Evolutionary conservation across 2,113 vertebrate species (phyloP), one percentile per base, ranked within the genome.

Genomic region (Willisornis vidua): DNA sequence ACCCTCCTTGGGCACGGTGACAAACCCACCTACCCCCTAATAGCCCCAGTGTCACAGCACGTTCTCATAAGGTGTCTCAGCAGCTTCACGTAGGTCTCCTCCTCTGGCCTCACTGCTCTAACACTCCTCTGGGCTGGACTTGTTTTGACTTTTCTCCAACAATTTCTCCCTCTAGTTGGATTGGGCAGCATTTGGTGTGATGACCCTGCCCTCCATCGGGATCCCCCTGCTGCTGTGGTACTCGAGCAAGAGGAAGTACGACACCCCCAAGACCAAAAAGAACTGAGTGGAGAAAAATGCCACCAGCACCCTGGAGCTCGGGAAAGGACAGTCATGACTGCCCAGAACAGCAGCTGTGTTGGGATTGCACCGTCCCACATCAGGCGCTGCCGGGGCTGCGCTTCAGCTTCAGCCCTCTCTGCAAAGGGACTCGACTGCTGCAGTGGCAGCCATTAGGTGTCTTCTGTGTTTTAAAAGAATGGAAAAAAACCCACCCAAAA

Each of bases 171-270:
- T 74, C 46, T 57, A 99, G 99, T 97, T 99, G 98, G 99, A 99
- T 96, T 99, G 99, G 99, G 99, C 99, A 2, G 99, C 99, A 2
- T 99, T 99, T 2, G 99, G 99, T 0, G 99, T 99, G 89, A 99
- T 99, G 99, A 99, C 99, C 3, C 97, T 99, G 17, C 99, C 99
- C 8, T 99, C 99, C 95, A 99, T 99, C 1, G 99, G 99, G 39
- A 99, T 99, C 96, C 99, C 99, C 0, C 98, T 99, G 94, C 98
- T 99, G n/a, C 97, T 99, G 46, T 99, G 99, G 99, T 99, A 99
- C 94, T 99, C 99, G 16, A 99, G 99, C 98, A 99, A 99, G 96
- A 98, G 99, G 54, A 99, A 99, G 84, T 99, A 99, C 0, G 99
- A 99, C 96, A 98, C 98, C 0, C 98, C 99, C 45, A 99, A 99